Percentiles rank a stretch among this genome's conserved stretches.
Evolutionary conservation across 2,797 vertebrate species (phyloP).

Genomic region (Diplodus sargus): DNA sequence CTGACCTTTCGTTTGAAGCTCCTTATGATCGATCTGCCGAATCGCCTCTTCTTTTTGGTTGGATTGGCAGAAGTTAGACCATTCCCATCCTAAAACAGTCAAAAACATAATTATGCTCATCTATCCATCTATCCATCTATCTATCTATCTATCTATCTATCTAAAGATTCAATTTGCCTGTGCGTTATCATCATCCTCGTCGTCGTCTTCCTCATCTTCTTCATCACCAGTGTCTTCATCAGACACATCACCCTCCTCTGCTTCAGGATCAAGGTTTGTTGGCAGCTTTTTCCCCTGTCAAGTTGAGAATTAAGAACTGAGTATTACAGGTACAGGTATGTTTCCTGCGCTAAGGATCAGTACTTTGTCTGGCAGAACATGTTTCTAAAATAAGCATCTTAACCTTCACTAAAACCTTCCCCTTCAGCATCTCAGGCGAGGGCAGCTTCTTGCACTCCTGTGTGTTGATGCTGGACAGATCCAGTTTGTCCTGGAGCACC

Average conservation of each 20-base stretch:
- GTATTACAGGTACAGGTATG: background rate
- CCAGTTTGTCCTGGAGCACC: conserved; percentile 92
- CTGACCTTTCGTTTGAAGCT: conserved; percentile 93
- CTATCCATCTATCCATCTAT: conserved; percentile 12
- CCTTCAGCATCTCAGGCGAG: conserved; percentile 92
- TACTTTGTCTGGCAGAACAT: background rate
- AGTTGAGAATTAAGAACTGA: conserved; percentile 2
- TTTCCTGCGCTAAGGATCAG: too few relatives aligned
- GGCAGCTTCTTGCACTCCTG: conserved; percentile 89
- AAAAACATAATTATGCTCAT: conserved; percentile 9
- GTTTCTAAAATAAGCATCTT: conserved; percentile 1
- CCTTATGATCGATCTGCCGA: conserved; percentile 85
- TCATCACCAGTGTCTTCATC: conserved; percentile 96
- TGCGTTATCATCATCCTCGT: conserved; percentile 82
- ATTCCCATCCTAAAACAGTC: conserved; percentile 81
- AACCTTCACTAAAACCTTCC: conserved; percentile 96
- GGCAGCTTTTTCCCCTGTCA: conserved; percentile 95
- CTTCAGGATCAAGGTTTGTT: conserved; percentile 90
- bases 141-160: conserved; percentile 11
- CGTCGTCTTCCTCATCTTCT: conserved; percentile 90
- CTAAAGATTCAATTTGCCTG: conserved; percentile 76
- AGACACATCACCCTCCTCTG: conserved; percentile 95
- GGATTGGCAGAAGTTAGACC: conserved; percentile 78
- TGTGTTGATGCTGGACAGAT: conserved; percentile 86
- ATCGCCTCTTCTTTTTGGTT: conserved; percentile 80